A percentile compares a stretch with the other conserved stretches of the same genome.
These are phyloP conservation scores for Lacerta bilineata DNA, from an alignment of 2,797 vertebrate species.

Conservation along the genomic window DNA sequence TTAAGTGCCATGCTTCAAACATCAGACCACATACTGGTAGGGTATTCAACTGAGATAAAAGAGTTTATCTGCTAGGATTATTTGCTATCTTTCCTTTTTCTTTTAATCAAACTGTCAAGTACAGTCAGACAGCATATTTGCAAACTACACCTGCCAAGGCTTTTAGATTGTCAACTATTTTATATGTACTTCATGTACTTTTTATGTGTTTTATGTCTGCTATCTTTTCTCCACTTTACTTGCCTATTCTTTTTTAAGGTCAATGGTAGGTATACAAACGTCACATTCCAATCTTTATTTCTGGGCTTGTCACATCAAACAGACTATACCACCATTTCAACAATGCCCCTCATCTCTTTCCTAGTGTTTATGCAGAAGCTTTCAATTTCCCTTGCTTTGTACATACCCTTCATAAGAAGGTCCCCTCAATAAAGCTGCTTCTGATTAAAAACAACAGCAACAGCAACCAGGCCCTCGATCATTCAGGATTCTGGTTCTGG, in stretches of 20 bases:
- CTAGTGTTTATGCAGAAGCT: background rate
- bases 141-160: conserved; percentile 5
- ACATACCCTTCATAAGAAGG: background rate
- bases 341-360: background rate
- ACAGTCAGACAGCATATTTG: background rate
- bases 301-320: background rate
- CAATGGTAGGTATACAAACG: background rate
- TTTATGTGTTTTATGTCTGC: background rate
- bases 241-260: background rate
- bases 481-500: background rate
- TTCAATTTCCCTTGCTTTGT: no score
- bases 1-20: background rate
- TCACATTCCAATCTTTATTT: background rate
- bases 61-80: background rate
- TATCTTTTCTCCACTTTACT: background rate
- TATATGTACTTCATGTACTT: background rate
- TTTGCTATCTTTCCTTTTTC: background rate
- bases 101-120: conserved; percentile 30
- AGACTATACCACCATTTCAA: background rate
- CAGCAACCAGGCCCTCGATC: no score
- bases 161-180: conserved; percentile 3
- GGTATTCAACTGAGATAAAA: background rate
- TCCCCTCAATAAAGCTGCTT: background rate
- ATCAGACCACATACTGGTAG: background rate
- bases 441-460: background rate